Conservation (phyloP, 2,888 invertebrate genomes). For the Mellilla xanthometata region DNA sequence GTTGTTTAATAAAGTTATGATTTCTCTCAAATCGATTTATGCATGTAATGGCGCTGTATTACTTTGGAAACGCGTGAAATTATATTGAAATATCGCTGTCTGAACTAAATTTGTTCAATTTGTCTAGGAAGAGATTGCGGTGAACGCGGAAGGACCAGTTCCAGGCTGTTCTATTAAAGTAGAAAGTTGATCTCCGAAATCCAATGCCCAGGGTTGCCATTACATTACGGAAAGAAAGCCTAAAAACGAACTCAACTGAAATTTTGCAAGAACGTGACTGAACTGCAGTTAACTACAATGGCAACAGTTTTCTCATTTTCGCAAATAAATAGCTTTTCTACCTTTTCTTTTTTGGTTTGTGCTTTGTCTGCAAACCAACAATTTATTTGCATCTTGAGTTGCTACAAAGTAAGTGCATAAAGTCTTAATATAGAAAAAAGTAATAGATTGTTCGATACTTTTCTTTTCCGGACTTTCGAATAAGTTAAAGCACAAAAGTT, state of each 20-base stretch:
- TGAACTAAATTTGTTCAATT: constrained; percentile 33
- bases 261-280: constrained; percentile 11
- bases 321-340: neutral
- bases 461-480: too few species aligned
- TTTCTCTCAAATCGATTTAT: too few species aligned
- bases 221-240: constrained; percentile 10
- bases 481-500: too few species aligned
- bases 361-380: too few species aligned
- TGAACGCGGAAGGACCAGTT: constrained; percentile 31
- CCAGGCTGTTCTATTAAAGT: constrained; percentile 34
- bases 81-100: constrained; percentile 28
- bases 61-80: constrained; percentile 12
- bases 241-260: constrained; percentile 9
- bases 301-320: constrained; percentile 5
- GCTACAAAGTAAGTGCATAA: too few species aligned
- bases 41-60: too few species aligned
- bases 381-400: too few species aligned
- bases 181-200: constrained; percentile 33
- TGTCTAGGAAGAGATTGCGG: constrained; percentile 34
- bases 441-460: too few species aligned
- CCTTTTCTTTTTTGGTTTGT: too few species aligned
- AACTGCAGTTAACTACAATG: constrained; percentile 5
- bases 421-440: too few species aligned
- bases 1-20: too few species aligned
- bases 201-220: constrained; percentile 27